phyloP scores from a whole-genome alignment of 2,888 invertebrate species.

The Nowickia ferox region DNA sequence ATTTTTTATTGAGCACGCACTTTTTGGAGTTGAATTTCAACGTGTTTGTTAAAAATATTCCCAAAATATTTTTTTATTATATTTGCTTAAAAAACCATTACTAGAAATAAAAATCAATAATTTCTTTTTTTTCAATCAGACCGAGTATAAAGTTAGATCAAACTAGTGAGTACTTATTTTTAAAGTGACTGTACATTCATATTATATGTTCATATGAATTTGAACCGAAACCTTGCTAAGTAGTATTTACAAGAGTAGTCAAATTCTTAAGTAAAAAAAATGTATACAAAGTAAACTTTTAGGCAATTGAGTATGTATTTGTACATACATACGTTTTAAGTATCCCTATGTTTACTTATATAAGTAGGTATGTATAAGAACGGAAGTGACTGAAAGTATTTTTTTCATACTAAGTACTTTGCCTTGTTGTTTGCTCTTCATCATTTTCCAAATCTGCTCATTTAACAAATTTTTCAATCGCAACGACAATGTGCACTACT shows the following conservation, averaged over 20 bases:
- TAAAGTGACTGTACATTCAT: too few species aligned
- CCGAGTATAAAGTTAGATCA: too few species aligned
- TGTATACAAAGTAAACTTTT: neutral
- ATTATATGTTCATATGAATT: too few species aligned
- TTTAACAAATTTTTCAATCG: constrained; percentile 20
- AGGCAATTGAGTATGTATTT: neutral
- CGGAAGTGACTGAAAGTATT: constrained; percentile 66
- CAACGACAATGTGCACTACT: constrained; percentile 18
- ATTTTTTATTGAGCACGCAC: too few species aligned
- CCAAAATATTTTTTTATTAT: too few species aligned
- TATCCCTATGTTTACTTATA: neutral
- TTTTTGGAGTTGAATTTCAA: too few species aligned
- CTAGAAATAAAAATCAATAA: too few species aligned
- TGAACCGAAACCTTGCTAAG: neutral
- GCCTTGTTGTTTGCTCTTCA: constrained; percentile 35
- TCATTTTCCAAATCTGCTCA: constrained; percentile 8
- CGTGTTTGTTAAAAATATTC: too few species aligned
- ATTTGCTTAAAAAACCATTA: too few species aligned
- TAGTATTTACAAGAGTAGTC: neutral
- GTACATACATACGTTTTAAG: neutral
- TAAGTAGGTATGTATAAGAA: constrained; percentile 4
- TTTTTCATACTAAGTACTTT: constrained; percentile 46
- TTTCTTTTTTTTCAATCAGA: too few species aligned
- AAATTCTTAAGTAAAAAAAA: neutral
- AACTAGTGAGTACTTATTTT: too few species aligned